Percentiles rank a stretch among this genome's conserved stretches.
Evolutionary conservation across 2,797 vertebrate genomes (phyloP).

Genomic region (Lycodopsis pacificus): DNA sequence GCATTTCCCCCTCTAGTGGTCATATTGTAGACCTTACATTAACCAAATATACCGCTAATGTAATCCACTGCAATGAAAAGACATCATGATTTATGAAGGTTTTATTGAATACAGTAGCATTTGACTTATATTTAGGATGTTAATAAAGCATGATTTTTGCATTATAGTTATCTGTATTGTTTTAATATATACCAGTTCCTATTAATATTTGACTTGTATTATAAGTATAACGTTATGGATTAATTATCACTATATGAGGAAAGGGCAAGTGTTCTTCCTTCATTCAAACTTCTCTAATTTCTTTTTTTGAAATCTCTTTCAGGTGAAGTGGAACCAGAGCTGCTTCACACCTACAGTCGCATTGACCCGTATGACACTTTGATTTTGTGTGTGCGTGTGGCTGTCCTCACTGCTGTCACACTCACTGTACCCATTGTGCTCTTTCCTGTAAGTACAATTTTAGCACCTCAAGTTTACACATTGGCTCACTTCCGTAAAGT

Average conservation of each 20-base stretch:
- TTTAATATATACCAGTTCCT: background rate
- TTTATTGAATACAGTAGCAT: background rate
- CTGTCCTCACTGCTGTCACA: constrained; percentile 94
- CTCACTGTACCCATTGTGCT: constrained; percentile 98
- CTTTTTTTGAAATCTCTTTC: constrained; percentile 32
- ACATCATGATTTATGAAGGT: background rate
- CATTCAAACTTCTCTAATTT: constrained; percentile 22
- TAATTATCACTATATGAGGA: background rate
- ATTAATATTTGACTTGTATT: background rate
- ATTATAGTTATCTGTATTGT: background rate
- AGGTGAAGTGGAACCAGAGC: constrained; percentile 93
- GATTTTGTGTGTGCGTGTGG: constrained; percentile 95
- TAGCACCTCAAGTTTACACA: background rate
- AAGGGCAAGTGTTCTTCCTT: background rate
- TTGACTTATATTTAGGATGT: background rate
- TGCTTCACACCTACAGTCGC: constrained; percentile 95
- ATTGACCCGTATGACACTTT: constrained; percentile 92
- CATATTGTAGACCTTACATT: constrained; percentile 1
- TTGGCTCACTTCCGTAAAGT: background rate
- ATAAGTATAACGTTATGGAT: background rate
- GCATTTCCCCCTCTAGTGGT: constrained; percentile 68
- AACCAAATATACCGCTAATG: background rate
- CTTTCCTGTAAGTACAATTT: constrained; percentile 90
- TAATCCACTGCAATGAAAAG: background rate
- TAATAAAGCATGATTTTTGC: background rate